Evolutionary conservation across 1,140 invertebrate genomes (phyloP).

Genomic region (Penaeus indicus): DNA sequence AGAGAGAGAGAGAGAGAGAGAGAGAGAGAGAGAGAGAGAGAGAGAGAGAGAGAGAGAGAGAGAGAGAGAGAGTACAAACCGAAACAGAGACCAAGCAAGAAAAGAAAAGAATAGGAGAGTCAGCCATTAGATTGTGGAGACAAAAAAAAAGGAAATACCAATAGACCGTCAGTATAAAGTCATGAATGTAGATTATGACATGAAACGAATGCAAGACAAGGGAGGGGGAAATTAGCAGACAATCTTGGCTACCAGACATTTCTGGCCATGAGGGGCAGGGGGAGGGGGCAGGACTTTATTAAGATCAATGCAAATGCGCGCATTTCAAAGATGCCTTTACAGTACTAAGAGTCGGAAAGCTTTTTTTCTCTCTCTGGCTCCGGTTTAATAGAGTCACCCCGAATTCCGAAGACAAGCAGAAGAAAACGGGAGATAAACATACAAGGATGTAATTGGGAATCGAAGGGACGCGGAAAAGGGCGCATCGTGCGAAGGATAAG

Average conservation of each 20-base stretch:
- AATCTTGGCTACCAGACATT: neutral
- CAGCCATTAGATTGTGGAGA: neutral
- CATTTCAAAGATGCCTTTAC: too few relatives aligned
- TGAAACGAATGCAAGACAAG: neutral
- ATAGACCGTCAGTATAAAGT: neutral
- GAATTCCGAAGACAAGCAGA: too few relatives aligned
- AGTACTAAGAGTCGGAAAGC: too few relatives aligned
- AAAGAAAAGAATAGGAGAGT: neutral
- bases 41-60: neutral
- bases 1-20: neutral
- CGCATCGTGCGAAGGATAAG: too few relatives aligned
- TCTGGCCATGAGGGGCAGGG: neutral
- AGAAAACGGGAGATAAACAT: too few relatives aligned
- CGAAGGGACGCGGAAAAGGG: too few relatives aligned
- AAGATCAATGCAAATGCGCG: too few relatives aligned
- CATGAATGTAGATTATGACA: neutral
- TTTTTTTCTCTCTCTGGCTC: too few relatives aligned
- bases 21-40: neutral
- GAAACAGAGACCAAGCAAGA: neutral
- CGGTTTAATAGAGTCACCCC: too few relatives aligned
- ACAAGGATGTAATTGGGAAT: too few relatives aligned
- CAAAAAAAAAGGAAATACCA: neutral
- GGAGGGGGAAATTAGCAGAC: neutral
- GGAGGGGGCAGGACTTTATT: neutral
- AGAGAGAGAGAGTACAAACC: neutral